Conservation (phyloP, 2,797 vertebrate genomes). For the Thunnus albacares region DNA sequence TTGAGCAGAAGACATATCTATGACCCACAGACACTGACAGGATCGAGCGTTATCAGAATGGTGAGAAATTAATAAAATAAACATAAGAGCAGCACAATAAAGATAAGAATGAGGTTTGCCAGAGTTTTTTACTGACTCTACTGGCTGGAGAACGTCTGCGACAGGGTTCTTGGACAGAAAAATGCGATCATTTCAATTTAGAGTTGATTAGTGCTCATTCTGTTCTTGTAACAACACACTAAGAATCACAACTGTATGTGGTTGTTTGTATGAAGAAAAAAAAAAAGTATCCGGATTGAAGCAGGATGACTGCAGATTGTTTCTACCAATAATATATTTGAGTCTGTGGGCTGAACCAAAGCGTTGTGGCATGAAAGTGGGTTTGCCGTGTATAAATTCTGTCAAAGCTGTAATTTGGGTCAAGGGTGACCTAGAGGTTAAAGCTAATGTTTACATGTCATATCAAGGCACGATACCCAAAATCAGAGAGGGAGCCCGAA, state of each 20-base stretch:
- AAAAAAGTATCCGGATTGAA: constrained; percentile 46
- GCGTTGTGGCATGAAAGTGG: background rate
- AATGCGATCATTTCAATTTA: constrained; percentile 35
- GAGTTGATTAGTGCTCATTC: constrained; percentile 18
- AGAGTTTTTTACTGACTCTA: constrained; percentile 21
- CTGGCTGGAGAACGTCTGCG: background rate
- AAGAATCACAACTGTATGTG: background rate
- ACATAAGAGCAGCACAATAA: constrained; percentile 16
- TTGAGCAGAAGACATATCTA: constrained; percentile 21
- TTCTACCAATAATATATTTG: background rate
- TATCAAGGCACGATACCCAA: background rate
- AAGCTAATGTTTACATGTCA: background rate
- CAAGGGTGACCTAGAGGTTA: background rate
- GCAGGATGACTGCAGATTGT: constrained; percentile 4
- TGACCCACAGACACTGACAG: constrained; percentile 20
- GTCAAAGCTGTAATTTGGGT: background rate
- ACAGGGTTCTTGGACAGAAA: constrained; percentile 9
- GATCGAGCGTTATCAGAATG: background rate
- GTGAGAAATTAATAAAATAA: constrained; percentile 28
- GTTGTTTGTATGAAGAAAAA: constrained; percentile 5
- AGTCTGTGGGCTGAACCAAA: background rate
- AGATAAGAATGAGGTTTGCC: constrained; percentile 21
- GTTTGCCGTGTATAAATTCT: background rate
- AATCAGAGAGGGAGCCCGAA: constrained; percentile 9
- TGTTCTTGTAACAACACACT: constrained; percentile 5